Conservation (phyloP, 2,888 invertebrate genomes). For the Sarcophaga subvicina region DNA sequence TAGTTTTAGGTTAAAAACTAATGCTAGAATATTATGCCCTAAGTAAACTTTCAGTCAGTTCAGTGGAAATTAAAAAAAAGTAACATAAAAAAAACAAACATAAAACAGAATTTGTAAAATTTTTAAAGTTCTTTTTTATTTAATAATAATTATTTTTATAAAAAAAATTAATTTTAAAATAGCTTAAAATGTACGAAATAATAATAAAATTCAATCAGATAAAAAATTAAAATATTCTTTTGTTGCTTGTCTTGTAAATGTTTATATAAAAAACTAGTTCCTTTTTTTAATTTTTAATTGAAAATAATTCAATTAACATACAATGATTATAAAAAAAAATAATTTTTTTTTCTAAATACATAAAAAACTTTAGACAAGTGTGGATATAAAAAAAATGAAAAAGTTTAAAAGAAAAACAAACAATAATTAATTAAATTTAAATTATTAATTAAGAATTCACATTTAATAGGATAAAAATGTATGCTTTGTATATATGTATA, state of each 20-base stretch:
- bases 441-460: slow-evolving; percentile 43
- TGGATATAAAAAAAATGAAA: no score
- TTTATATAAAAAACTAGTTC: slow-evolving; percentile 7
- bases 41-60: background rate
- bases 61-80: slow-evolving; percentile 2
- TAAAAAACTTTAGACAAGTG: no score
- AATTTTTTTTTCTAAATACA: no score
- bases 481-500: background rate
- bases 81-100: slow-evolving; percentile 17
- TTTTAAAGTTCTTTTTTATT: slow-evolving; percentile 60
- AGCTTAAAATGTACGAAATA: slow-evolving; percentile 62
- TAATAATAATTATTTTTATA: slow-evolving; percentile 62
- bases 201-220: slow-evolving; percentile 39
- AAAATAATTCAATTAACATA: slow-evolving; percentile 8
- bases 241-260: slow-evolving; percentile 14
- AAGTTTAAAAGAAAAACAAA: slow-evolving; percentile 41
- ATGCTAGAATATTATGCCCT: background rate
- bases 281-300: background rate
- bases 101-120: slow-evolving; percentile 26
- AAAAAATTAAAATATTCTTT: slow-evolving; percentile 47
- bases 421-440: slow-evolving; percentile 39
- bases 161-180: slow-evolving; percentile 61
- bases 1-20: no score
- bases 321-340: no score
- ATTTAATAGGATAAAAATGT: slow-evolving; percentile 64